Evolutionary conservation across 2,113 vertebrate species (phyloP).

Genomic region (Jacana jacana): DNA sequence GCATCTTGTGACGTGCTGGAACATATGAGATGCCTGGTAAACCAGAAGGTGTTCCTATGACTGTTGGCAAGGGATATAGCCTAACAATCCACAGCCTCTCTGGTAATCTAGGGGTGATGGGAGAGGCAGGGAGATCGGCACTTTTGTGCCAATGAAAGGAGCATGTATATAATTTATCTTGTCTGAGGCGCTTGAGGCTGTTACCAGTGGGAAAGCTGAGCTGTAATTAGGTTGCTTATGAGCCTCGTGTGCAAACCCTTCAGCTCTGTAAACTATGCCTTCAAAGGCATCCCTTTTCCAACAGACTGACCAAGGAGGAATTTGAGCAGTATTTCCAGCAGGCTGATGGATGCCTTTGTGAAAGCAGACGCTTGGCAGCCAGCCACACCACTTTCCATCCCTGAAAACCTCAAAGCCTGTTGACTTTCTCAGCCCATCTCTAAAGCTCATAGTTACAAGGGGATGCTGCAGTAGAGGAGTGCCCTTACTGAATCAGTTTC

Average conservation of each 20-base stretch:
- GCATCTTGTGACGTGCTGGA: neutral
- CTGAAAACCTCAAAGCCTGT: neutral
- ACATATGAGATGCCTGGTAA: neutral
- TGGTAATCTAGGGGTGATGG: neutral
- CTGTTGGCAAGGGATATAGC: neutral
- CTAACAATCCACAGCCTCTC: neutral
- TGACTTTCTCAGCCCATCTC: neutral
- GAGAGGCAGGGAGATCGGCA: neutral
- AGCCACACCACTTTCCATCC: neutral
- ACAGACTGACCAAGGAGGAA: neutral
- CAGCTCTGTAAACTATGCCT: neutral
- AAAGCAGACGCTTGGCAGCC: neutral
- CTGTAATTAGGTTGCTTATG: constrained; percentile 40
- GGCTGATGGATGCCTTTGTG: neutral
- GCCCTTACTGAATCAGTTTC: neutral
- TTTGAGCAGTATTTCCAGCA: neutral
- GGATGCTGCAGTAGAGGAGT: neutral
- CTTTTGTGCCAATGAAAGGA: neutral
- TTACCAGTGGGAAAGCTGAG: constrained; percentile 34
- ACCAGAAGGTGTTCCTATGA: constrained; percentile 13
- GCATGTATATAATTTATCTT: neutral
- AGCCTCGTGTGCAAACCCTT: neutral
- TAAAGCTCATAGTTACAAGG: neutral
- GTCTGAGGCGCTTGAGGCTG: neutral
- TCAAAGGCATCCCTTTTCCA: neutral